Conservation (phyloP, 2,888 invertebrate genomes). For the Halictus ligatus region DNA sequence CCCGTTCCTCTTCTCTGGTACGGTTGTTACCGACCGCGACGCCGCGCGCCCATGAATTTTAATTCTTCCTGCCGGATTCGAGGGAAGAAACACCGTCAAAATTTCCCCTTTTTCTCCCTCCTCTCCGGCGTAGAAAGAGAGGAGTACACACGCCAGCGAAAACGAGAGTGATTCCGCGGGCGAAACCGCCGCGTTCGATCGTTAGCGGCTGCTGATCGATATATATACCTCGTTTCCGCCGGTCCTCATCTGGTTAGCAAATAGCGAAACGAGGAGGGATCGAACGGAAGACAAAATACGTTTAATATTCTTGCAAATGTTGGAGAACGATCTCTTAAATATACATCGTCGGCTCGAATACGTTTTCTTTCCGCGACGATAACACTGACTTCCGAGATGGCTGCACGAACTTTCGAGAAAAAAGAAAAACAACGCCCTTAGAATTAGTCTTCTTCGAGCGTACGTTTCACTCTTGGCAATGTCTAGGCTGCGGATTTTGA, state of each 20-base stretch:
- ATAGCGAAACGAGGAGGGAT: neutral
- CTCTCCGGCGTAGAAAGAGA: conserved; percentile 68
- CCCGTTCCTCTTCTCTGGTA: conserved; percentile 10
- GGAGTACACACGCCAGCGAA: conserved; percentile 70
- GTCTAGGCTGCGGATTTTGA: neutral
- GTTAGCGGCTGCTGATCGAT: conserved; percentile 32
- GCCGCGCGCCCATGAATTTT: conserved; percentile 64
- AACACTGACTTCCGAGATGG: neutral
- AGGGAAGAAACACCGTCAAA: conserved; percentile 45
- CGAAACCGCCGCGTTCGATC: neutral
- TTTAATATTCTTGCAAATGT: neutral
- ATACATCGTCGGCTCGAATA: neutral
- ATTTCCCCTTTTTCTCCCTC: conserved; percentile 72
- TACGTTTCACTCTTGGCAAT: no score
- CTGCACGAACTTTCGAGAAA: neutral
- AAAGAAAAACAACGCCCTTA: neutral
- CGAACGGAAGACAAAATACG: neutral
- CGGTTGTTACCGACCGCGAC: conserved; percentile 59
- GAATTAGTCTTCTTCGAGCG: neutral
- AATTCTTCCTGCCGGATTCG: conserved; percentile 57
- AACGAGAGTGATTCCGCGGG: conserved; percentile 43
- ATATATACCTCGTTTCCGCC: neutral
- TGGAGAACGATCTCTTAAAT: neutral
- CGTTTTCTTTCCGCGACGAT: neutral
- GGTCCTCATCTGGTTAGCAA: neutral